Evolutionary conservation across 2,113 vertebrate genomes (phyloP).

Genomic region (Salvelinus namaycush): DNA sequence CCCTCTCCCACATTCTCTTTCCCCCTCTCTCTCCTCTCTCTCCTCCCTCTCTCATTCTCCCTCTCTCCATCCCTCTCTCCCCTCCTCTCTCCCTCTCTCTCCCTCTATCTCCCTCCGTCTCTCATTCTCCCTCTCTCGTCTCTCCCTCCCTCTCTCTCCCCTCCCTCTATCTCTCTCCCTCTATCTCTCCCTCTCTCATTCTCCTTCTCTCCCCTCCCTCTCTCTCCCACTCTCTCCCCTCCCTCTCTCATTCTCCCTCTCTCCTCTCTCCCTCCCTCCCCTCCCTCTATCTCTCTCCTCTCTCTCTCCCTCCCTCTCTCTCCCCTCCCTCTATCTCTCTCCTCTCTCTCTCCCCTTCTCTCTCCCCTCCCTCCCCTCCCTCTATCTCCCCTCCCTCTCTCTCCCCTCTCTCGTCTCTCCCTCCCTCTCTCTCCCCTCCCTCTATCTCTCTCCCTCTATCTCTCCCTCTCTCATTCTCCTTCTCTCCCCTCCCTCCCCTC

Average conservation of each 20-base stretch:
- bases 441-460: not conserved
- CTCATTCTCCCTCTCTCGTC: not conserved
- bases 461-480: not conserved
- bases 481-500: constrained; percentile 1
- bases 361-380: not conserved
- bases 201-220: not conserved
- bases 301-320: not conserved
- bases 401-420: not conserved
- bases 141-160: not conserved
- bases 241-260: constrained; percentile 15
- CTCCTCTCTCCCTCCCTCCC: constrained; percentile 20
- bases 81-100: not conserved
- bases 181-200: not conserved
- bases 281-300: too few species aligned
- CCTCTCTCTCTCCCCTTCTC: not conserved
- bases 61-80: constrained; percentile 13
- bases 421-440: not conserved
- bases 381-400: too few species aligned
- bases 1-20: not conserved
- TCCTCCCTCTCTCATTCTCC: not conserved
- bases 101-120: too few species aligned
- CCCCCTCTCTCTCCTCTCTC: not conserved
- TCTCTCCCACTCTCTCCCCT: not conserved
- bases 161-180: not conserved
- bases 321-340: constrained; percentile 1